Base-by-base conservation (phyloP, 2,888 invertebrate genomes). In the Chloromyia formosa region DNA sequence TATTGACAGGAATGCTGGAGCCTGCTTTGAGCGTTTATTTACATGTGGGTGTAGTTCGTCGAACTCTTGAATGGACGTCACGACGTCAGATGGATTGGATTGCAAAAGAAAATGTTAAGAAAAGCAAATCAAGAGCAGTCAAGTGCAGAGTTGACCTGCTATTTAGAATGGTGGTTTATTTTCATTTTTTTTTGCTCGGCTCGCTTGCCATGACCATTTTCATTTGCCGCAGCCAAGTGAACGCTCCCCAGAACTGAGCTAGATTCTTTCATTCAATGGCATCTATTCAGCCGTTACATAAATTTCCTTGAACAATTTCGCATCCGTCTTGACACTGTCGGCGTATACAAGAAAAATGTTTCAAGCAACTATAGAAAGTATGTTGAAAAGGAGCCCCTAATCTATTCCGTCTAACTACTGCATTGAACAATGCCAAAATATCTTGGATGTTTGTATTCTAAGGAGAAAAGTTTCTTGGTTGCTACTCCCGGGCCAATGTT, bases 291-390 rank as follows among this genome's bases (percentile, higher is more conserved):
- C 16, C 2, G 62, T 18, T 61, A 10, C n/a, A 40, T 40, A 40
- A 40, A 62, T 40, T 40, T 62, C 62, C 35, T 14, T 62, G 40
- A 40, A 61, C 61, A 14, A 22, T 22, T 27, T 35, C 61, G 22
- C 61, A 61, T 61, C 61, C 61, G 61, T 61, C 61, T 61, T 61
- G 35, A 4, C n/a, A 35, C 61, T 61, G 23, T 23, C 61, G 27
- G 14, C 14, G 10, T 27, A 27, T n/a, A 61, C 61, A 61, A 61
- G 61, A 35, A 27, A 61, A 61, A 61, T 61, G 61, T 61, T 61
- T 61, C 35, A 61, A 61, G 35, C 27, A 61, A 12, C 5, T n/a
- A 42, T 12, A 42, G 42, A 42, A 42, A 9, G 42, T 12, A 5
- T 42, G 5, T 42, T 42, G 12, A 42, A n/a, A n/a, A n/a, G n/a